Percentiles rank a stretch among this genome's conserved stretches.
phyloP scores from a whole-genome alignment of 2,888 invertebrate genomes.

The Apamea sordens region DNA sequence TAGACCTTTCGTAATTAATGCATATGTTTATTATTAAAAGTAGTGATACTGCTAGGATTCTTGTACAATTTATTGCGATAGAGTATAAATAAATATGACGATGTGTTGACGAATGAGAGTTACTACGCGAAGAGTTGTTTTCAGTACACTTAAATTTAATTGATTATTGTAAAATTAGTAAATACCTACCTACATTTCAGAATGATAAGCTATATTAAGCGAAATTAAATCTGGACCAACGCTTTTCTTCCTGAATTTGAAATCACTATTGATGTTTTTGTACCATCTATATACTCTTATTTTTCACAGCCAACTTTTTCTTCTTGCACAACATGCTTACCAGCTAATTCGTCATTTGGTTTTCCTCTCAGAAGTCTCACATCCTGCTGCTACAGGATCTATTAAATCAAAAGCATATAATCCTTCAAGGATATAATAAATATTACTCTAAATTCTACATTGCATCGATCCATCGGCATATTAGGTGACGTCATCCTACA shows the following conservation, averaged over 20 bases:
- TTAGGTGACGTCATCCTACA: conserved; percentile 54
- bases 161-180: background rate
- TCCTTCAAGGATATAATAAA: conserved; percentile 26
- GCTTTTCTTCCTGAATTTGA: background rate
- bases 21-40: conserved; percentile 26
- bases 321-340: background rate
- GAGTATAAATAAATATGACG: conserved; percentile 33
- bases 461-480: conserved; percentile 30
- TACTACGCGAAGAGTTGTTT: background rate
- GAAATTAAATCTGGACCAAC: background rate
- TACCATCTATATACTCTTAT: background rate
- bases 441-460: conserved; percentile 42
- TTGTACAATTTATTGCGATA: conserved; percentile 57
- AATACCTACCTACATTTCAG: background rate
- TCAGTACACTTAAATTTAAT: too few relatives aligned
- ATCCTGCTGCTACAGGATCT: conserved; percentile 1
- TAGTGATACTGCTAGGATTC: conserved; percentile 43
- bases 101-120: background rate
- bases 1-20: conserved; percentile 52
- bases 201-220: background rate
- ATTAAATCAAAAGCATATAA: conserved; percentile 23
- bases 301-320: background rate
- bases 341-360: background rate
- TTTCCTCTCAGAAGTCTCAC: background rate
- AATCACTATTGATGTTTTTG: background rate